Evolutionary conservation across 2,113 vertebrate species (phyloP), one percentile per base, ranked within the genome.

Genomic region (Nibea coibor): DNA sequence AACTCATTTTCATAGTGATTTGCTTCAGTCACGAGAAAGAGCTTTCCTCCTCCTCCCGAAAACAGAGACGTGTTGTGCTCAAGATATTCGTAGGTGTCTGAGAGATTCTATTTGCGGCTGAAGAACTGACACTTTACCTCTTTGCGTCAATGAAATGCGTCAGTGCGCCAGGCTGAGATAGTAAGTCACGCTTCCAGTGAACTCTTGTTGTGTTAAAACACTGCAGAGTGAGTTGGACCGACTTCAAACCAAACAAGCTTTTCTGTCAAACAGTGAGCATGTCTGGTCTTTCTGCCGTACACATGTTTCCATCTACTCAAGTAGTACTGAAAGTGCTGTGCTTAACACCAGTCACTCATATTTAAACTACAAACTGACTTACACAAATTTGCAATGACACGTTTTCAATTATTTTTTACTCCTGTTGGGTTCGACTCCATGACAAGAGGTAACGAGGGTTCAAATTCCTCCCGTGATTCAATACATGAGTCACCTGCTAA

Each of bases 191-290:
- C 57, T 10, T 24, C 28, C 31, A 35, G 19, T 57, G 5, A 8
- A 5, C 42, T 35, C 16, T 48, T 7, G 7, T 5, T 22, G 5
- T 16, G 10, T 7, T 76, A 26, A 48, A 12, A 62, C 7, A 42
- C n/a, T 62, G 74, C 54, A 58, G 3, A 58, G 43, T 43, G 75
- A 16, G 1, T 22, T 83, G 73, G 76, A 78, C n/a, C 2, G 10
- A 75, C 80, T 75, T 74, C 73, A 83, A 77, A 80, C 31, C 22
- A 31, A 17, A 8, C 17, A 17, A 68, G 56, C 14, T 43, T 7
- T 22, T 63, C 50, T 26, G 35, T 75, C 56, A 72, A 72, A 75
- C 61, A 59, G 35, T n/a, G 72, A 80, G 68, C 24, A 24, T 1
- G 7, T 65, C 57, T 57, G 19, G 2, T 35, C 20, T 4, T 1